phyloP scores from a whole-genome alignment of 35 echinoderm and acorn worm genomes.

The Strongylocentrotus purpuratus region DNA sequence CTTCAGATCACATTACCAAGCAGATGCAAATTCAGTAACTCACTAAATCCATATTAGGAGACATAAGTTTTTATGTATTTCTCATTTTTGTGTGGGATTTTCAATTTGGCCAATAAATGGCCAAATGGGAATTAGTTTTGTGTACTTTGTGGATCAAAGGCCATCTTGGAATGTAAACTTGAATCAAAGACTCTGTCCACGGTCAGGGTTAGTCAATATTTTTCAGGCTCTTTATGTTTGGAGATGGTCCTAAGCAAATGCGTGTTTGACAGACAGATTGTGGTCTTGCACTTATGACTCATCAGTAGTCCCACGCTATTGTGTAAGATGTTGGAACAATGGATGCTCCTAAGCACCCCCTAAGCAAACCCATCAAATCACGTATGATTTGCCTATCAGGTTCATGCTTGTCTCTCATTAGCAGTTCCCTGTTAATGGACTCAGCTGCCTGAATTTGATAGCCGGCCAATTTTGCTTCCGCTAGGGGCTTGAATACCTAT shows the following conservation, averaged over 20 bases:
- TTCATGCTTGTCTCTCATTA: not conserved
- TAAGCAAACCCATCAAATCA: not conserved
- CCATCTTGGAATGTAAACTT: not conserved
- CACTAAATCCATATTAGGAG: not conserved
- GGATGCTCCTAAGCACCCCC: not conserved
- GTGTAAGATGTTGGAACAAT: constrained; percentile 17
- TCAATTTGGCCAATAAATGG: not conserved
- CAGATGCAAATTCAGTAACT: no score
- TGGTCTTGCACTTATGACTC: not conserved
- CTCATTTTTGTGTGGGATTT: not conserved
- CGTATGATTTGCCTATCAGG: not conserved
- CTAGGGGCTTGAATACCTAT: not conserved
- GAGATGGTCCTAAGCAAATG: not conserved
- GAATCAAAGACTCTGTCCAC: not conserved
- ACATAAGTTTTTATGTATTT: not conserved
- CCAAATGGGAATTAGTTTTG: not conserved
- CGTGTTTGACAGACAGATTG: not conserved
- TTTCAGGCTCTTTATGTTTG: not conserved
- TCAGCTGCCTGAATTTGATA: not conserved
- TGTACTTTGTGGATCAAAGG: not conserved
- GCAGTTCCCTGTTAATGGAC: not conserved
- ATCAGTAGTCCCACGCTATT: not conserved
- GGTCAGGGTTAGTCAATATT: not conserved
- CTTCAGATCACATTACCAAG: not conserved
- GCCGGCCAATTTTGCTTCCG: not conserved